phyloP scores from a whole-genome alignment of 2,797 vertebrate species.

The Phrynocephalus forsythii region DNA sequence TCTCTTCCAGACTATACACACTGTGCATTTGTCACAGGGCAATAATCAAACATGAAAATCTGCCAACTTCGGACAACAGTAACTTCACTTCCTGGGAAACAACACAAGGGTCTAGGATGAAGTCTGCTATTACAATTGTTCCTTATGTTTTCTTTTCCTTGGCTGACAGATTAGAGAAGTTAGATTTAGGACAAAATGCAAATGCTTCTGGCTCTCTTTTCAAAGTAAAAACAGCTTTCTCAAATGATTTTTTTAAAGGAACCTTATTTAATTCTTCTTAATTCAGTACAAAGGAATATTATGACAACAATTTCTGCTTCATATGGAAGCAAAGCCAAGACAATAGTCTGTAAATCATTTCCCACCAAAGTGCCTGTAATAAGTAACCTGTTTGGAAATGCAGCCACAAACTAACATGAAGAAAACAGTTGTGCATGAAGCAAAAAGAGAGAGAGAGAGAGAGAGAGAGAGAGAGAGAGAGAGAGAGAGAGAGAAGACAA shows the following conservation, averaged over 20 bases:
- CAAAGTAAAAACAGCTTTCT: too few species aligned
- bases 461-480: too few species aligned
- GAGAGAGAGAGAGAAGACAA: too few species aligned
- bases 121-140: not conserved
- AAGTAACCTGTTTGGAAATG: not conserved
- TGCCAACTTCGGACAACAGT: slow-evolving; percentile 40
- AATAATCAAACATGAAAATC: slow-evolving; percentile 27
- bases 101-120: not conserved
- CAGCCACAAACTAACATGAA: not conserved
- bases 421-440: not conserved
- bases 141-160: not conserved
- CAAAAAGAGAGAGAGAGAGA: not conserved
- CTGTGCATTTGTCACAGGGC: slow-evolving; percentile 9
- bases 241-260: too few species aligned
- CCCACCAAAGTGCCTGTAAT: not conserved
- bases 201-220: too few species aligned
- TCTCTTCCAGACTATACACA: slow-evolving; percentile 14
- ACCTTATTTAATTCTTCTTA: too few species aligned
- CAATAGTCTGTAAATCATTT: not conserved
- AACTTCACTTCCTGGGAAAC: slow-evolving; percentile 29
- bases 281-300: not conserved
- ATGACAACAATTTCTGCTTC: not conserved
- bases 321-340: not conserved
- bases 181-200: not conserved
- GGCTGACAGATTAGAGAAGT: not conserved